phyloP scores from a whole-genome alignment of 2,797 vertebrate species.

The Coreius guichenoti region DNA sequence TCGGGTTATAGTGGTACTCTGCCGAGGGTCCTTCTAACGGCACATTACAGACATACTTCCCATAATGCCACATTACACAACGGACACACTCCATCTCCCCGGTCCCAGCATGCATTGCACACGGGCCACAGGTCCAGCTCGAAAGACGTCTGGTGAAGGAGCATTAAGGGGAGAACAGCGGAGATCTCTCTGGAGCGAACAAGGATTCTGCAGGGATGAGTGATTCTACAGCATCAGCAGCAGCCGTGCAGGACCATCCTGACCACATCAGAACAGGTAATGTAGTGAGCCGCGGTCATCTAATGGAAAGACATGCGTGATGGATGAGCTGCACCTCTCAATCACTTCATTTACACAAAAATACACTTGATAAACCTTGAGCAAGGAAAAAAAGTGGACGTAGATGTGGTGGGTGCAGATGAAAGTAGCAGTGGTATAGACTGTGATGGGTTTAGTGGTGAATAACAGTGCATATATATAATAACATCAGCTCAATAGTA shows the following conservation, averaged over 20 bases:
- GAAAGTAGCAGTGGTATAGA: background rate
- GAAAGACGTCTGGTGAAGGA: conserved; percentile 43
- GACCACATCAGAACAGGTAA: conserved; percentile 58
- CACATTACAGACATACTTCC: conserved; percentile 41
- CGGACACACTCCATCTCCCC: conserved; percentile 64
- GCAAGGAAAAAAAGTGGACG: background rate
- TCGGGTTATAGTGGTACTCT: conserved; percentile 42
- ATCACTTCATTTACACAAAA: conserved; percentile 23
- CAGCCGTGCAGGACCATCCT: conserved; percentile 49
- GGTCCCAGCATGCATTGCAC: conserved; percentile 58
- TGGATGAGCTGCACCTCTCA: conserved; percentile 47
- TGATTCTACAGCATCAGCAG: conserved; percentile 40
- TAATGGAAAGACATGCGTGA: conserved; percentile 42
- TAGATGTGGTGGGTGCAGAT: background rate
- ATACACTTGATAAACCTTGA: background rate
- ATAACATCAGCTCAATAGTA: background rate
- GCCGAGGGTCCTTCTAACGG: conserved; percentile 37
- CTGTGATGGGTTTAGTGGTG: background rate
- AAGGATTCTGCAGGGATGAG: conserved; percentile 40
- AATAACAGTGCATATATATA: background rate
- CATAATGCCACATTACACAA: conserved; percentile 61
- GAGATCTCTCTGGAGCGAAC: conserved; percentile 28
- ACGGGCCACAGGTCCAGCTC: conserved; percentile 53
- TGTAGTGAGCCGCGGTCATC: conserved; percentile 50
- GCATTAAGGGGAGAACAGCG: conserved; percentile 56